Conservation (phyloP, 2,113 vertebrate genomes). For the Myiagra hebetior region DNA sequence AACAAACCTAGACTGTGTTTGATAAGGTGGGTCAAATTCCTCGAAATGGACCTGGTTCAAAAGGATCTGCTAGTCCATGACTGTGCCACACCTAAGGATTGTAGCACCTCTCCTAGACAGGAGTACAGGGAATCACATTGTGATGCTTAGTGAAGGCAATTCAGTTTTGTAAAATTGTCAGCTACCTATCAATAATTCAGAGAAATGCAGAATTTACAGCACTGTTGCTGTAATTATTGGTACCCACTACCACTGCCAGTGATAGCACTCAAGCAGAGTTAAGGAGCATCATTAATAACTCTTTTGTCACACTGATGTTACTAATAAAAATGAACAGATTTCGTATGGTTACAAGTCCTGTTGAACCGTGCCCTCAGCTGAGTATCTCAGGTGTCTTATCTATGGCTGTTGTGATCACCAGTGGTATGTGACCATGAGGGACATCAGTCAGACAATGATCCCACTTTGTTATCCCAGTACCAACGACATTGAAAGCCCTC, state of each 20-base stretch:
- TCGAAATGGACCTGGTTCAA: not conserved
- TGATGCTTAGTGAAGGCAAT: not conserved
- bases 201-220: not conserved
- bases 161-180: not conserved
- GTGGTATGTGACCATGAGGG: not conserved
- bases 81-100: not conserved
- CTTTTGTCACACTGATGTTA: not conserved
- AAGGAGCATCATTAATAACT: not conserved
- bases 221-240: not conserved
- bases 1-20: constrained; percentile 32
- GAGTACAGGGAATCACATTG: not conserved
- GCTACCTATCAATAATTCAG: not conserved
- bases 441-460: not conserved
- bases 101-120: not conserved
- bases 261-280: not conserved
- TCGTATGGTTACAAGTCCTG: not conserved
- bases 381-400: not conserved
- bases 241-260: not conserved
- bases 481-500: rapidly evolving
- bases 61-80: not conserved
- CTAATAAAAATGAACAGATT: not conserved
- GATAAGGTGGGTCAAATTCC: not conserved
- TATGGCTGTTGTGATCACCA: not conserved
- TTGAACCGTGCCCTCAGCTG: not conserved
- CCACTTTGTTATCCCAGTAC: not conserved